Base-by-base conservation (phyloP, 2,888 invertebrate species). In the Agrotis segetum region DNA sequence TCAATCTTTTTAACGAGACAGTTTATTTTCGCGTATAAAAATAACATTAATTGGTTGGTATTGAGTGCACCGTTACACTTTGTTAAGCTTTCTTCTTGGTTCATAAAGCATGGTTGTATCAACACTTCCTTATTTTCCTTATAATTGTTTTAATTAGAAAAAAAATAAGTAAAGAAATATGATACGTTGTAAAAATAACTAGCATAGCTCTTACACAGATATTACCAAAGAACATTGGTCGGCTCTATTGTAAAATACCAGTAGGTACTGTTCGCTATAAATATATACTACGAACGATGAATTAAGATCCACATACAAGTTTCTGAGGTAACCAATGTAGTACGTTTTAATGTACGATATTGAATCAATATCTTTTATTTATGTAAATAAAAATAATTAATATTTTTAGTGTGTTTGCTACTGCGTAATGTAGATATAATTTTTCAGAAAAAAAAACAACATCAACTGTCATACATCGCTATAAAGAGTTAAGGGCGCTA, bases 121-220 rank as follows among this genome's bases (percentile, higher is more conserved):
- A 70, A 77, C 74, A 81, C 66, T 77, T 66, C 68, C 77, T 67
- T 78, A 86, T 82, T 84, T 86, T 86, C 62, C 58, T 69, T 71
- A 52, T 79, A 76, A 80, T 79, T 67, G 52, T 83, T 88, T 88
- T 89, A 90, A 90, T 89, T 88, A 87, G 6, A 87, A 77, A 88
- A 87, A 84, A 34, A 34, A 9, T 34, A 76, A 74, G 55, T 70
- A 67, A 80, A 81, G 75, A 34, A 79, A 78, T 34, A 58, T 1
- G 21, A 21, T 34, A 11, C 2, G 40, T 16, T 5, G 17, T 29
- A n/a, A 49, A 74, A 64, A 64, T 62, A 50, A 66, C 40, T 47
- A 29, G 5, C 46, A 17, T n/a, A 40, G 2, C 24, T 71, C 9
- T 13, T 1, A 7, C 2, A 1, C 1, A 6, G 14, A 24, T 34